Evolutionary conservation across 2,888 invertebrate genomes (phyloP), one percentile per base, ranked within the genome.

Genomic region (Ophion ellenae): DNA sequence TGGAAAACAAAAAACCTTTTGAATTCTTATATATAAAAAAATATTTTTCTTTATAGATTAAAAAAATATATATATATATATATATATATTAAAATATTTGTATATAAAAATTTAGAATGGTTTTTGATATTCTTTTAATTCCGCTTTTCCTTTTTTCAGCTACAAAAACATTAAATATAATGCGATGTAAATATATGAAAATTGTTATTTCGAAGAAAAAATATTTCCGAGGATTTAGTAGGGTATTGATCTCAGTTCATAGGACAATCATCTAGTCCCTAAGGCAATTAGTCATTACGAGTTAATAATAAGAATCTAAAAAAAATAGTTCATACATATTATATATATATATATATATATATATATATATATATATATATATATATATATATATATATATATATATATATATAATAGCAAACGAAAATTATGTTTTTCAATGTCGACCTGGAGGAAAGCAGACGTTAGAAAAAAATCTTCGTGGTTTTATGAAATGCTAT

Each of bases 231-330:
- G 66, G 76, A 80, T 75, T 59, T 47, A 85, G 88, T 88, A 88
- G 66, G 86, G 84, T 80, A 84, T 70, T 82, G 88, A 87, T 88
- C 88, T 88, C 87, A 85, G 85, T 88, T 85, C 85, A 85, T 88
- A 87, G 84, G 70, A 71, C 53, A 85, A 67, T 81, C 80, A 45
- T 71, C 67, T 81, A 85, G 78, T 79, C 77, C 40, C 14, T 85
- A 85, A 82, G 66, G 59, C 59, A 79, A 45, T 14, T 59, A 59
- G 45, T 67, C 47, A 59, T 17, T 1, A 47, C 14, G 47, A 17
- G 20, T 20, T 47, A 24, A 63, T 47, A 36, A 53, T 59, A n/a
- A 45, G 5, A 64, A 45, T n/a, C 75, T 75, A n/a, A 53, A n/a
- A 45, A 81, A 66, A 14, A 74, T 53, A 2, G 40, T 17, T 53